Percentiles rank a stretch among this genome's conserved stretches.
Evolutionary conservation across 2,888 invertebrate species (phyloP).

Genomic region (Cheilosia scutellata): DNA sequence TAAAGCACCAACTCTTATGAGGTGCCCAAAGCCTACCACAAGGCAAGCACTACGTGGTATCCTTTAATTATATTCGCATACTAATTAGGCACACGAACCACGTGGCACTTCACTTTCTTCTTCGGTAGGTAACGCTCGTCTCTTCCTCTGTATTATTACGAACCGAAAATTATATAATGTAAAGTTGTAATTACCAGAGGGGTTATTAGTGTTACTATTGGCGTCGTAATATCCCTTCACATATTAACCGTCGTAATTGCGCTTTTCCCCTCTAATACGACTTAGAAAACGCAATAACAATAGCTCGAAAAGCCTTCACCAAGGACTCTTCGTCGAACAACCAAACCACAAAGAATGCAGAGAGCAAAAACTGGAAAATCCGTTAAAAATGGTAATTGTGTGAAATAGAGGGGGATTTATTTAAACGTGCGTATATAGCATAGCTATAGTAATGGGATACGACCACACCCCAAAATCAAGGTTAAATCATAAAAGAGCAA

Average conservation of each 20-base stretch:
- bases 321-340: slow-evolving; percentile 19
- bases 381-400: slow-evolving; percentile 24
- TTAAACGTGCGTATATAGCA: too few species aligned
- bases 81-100: slow-evolving; percentile 40
- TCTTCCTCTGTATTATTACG: slow-evolving; percentile 1
- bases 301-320: slow-evolving; percentile 24
- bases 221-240: slow-evolving; percentile 37
- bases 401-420: too few species aligned
- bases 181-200: slow-evolving; percentile 28
- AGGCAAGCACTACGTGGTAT: slow-evolving; percentile 18
- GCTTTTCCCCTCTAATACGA: slow-evolving; percentile 5
- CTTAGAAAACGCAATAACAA: slow-evolving; percentile 37
- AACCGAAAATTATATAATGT: slow-evolving; percentile 15
- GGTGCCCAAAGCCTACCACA: background rate
- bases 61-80: slow-evolving; percentile 52
- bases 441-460: background rate
- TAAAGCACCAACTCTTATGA: background rate
- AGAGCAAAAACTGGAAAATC: too few species aligned
- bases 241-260: background rate
- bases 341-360: background rate
- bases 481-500: slow-evolving; percentile 40
- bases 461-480: slow-evolving; percentile 47
- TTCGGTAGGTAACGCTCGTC: background rate
- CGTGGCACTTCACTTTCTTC: slow-evolving; percentile 10
- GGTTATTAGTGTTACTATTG: slow-evolving; percentile 41